These are phyloP conservation scores for Cheilosia pagana DNA, from an alignment of 2,888 invertebrate species.

Conservation along the genomic window DNA sequence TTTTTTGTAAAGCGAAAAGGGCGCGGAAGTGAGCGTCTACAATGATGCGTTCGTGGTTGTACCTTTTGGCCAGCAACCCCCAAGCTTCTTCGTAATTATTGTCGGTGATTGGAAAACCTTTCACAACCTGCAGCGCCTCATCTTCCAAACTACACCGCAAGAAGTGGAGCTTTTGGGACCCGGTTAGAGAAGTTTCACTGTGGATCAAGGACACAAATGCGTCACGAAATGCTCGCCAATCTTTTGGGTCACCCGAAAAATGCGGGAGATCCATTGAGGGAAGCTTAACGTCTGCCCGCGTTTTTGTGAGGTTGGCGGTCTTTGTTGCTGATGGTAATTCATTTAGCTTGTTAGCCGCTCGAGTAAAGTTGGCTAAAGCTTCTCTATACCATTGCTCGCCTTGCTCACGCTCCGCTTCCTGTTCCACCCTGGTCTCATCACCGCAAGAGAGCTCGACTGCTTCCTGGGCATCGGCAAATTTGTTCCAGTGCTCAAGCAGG, in stretches of 20 bases:
- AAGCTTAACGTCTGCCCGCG: slow-evolving; percentile 2
- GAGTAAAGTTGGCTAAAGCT: slow-evolving; percentile 9
- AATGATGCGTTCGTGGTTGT: slow-evolving; percentile 47
- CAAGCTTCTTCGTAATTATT: slow-evolving; percentile 15
- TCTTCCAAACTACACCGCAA: slow-evolving; percentile 35
- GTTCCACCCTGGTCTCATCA: not conserved
- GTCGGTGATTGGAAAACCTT: slow-evolving; percentile 28
- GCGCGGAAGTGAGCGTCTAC: slow-evolving; percentile 41
- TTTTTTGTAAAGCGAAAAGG: slow-evolving; percentile 11
- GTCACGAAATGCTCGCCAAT: slow-evolving; percentile 46
- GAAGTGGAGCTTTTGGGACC: slow-evolving; percentile 48
- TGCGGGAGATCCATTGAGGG: slow-evolving; percentile 28
- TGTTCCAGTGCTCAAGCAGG: not conserved
- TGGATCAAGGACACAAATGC: slow-evolving; percentile 33
- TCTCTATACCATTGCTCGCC: slow-evolving; percentile 48
- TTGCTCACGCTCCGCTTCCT: slow-evolving; percentile 27
- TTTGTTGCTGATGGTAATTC: not conserved
- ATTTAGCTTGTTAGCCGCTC: not conserved
- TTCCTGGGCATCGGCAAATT: slow-evolving; percentile 3
- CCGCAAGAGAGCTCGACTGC: slow-evolving; percentile 37
- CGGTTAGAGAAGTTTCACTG: slow-evolving; percentile 9
- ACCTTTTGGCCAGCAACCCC: slow-evolving; percentile 16
- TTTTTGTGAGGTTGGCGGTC: not conserved
- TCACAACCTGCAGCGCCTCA: slow-evolving; percentile 37
- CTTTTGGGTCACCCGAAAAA: not conserved